Base-by-base conservation (phyloP, 2,113 vertebrate genomes). In the Scalopus aquaticus region DNA sequence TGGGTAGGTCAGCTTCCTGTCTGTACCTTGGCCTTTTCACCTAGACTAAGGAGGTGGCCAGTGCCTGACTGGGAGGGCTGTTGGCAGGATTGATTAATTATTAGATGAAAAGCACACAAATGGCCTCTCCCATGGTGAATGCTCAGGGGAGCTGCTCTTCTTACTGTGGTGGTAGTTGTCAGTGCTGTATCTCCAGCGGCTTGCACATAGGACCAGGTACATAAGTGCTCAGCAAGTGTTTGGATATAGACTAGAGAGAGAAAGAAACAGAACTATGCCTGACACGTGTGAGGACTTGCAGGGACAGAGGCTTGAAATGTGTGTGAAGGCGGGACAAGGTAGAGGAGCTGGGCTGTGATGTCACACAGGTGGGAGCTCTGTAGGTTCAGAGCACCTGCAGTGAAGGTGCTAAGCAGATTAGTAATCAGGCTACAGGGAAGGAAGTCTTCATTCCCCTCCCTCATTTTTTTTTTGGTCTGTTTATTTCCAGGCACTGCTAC, bases 401-500 rank as follows among this genome's bases (percentile, higher is more conserved):
- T n/a, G 16, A 60, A 32, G 58, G 80, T 32, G 60, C 46, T 5
- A 2, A 7, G 16, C 49, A 28, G 35, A 19, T 17, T 0, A 8
- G 70, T 73, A 20, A 5, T 9, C 2, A 1, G 58, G 62, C 2
- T 6, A 39, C 13, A 30, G 86, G 46, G 58, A 28, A 17, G 10
- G 17, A 4, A 4, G 65, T 51, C 16, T 51, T 51, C 49, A 13
- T 49, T 49, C 12, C 8, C 46, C 12, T 7, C 46, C 46, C 46
- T 11, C 8, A 6, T 51, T 51, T 51, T 51, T 51, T 51, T 51
- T 17, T 51, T 51, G 13, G 49, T 65, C 73, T 54, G 1, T 90
- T 65, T 58, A 20, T 46, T 96, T 97, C 80, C 96, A 99, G 99
- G 98, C 51, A 97, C 97, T 56, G 98, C 98, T 0, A 60, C 90